A percentile compares a stretch with the other conserved stretches of the same genome.
Conservation (phyloP, 1,140 invertebrate species). For the Antheraea pernyi region DNA sequence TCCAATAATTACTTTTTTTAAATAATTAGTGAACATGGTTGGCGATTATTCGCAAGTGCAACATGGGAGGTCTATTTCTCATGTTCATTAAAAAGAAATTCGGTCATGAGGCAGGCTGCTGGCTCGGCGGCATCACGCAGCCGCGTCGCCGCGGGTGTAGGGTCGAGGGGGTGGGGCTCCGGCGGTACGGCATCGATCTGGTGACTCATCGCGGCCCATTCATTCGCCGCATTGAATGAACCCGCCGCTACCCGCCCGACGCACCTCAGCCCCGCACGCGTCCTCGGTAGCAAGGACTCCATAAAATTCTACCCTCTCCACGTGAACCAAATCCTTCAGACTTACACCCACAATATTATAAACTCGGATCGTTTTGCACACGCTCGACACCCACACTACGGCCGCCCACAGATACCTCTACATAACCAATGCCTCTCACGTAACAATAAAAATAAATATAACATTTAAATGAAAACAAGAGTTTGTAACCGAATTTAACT, state of each 20-base stretch:
- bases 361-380: conserved; percentile 35
- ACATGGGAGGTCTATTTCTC: background rate
- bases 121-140: conserved; percentile 10
- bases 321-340: conserved; percentile 53
- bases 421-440: background rate
- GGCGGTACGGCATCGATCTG: conserved; percentile 57
- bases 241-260: conserved; percentile 41
- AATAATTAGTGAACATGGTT: background rate
- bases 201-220: conserved; percentile 69
- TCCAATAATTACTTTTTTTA: too few relatives aligned
- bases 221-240: conserved; percentile 75
- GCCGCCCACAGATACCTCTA: conserved; percentile 22
- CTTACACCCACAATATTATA: conserved; percentile 42
- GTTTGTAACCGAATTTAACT: background rate
- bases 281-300: conserved; percentile 66
- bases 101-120: background rate
- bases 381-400: conserved; percentile 29
- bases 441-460: background rate
- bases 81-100: conserved; percentile 2
- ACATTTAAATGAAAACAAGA: conserved; percentile 3
- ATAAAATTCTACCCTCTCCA: conserved; percentile 50
- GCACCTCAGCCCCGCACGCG: conserved; percentile 22
- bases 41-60: background rate
- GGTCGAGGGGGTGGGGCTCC: conserved; percentile 12
- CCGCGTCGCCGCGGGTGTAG: conserved; percentile 23